Percentiles rank a stretch among this genome's conserved stretches.
phyloP scores from a whole-genome alignment of 2,888 invertebrate species.

The Chrysolina americana region DNA sequence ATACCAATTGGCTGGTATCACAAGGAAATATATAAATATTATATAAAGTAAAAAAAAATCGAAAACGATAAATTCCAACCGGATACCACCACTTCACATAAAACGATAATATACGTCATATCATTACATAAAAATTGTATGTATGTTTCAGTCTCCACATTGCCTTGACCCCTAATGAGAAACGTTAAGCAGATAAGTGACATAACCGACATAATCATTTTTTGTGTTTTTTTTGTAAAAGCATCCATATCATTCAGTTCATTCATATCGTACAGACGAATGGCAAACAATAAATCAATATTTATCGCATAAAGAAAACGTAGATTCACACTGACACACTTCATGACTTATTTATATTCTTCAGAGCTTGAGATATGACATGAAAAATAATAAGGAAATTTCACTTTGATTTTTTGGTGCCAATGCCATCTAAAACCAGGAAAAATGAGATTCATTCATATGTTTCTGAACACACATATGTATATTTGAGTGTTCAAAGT shows the following conservation, averaged over 20 bases:
- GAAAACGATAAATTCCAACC: not conserved
- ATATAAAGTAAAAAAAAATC: not conserved
- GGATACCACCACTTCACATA: not conserved
- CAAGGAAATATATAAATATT: not conserved
- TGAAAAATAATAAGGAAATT: too few relatives aligned
- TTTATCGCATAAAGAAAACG: constrained; percentile 1
- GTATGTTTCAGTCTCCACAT: constrained; percentile 13
- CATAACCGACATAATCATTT: constrained; percentile 37
- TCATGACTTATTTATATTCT: not conserved
- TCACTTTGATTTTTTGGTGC: too few relatives aligned
- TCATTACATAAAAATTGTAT: not conserved
- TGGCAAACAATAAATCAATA: not conserved
- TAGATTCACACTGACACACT: constrained; percentile 1
- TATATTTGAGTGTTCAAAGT: too few relatives aligned
- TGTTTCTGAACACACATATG: too few relatives aligned
- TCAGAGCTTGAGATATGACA: not conserved
- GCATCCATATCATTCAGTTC: not conserved
- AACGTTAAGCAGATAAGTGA: constrained; percentile 40
- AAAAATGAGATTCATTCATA: too few relatives aligned
- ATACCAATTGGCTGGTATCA: too few relatives aligned
- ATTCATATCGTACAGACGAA: not conserved
- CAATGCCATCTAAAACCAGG: too few relatives aligned
- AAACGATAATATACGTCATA: not conserved
- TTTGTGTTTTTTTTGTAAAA: not conserved
- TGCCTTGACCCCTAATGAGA: constrained; percentile 33